Conservation (phyloP, 35 echinoderm and acorn worm species). For the Ophiothrix spiculata region DNA sequence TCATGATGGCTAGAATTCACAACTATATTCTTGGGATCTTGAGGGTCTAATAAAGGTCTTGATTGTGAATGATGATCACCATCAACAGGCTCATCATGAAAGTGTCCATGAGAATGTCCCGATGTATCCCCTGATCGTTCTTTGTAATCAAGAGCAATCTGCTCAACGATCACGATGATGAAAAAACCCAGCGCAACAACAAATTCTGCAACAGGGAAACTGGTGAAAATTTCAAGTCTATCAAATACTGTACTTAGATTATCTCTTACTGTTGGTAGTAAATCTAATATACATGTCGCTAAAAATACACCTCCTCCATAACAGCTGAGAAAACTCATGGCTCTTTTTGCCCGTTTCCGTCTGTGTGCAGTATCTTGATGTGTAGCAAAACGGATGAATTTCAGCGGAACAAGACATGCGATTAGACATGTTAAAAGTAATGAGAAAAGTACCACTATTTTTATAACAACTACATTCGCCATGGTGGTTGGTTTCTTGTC, state of each 20-base stretch:
- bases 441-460: constrained; percentile 32
- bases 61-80: neutral
- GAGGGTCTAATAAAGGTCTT: neutral
- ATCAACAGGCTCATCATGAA: neutral
- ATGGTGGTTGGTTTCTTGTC: no score
- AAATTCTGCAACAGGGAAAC: constrained; percentile 90
- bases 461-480: constrained; percentile 44
- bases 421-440: constrained; percentile 45
- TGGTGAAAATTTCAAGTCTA: constrained; percentile 20
- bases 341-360: constrained; percentile 23
- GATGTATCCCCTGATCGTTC: neutral
- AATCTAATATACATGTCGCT: constrained; percentile 75
- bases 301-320: constrained; percentile 93
- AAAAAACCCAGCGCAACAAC: constrained; percentile 74
- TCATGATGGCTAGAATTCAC: neutral
- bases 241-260: constrained; percentile 43
- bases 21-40: neutral
- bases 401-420: constrained; percentile 48
- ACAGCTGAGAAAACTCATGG: constrained; percentile 77
- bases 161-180: constrained; percentile 76
- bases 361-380: neutral
- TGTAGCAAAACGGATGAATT: constrained; percentile 28
- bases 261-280: constrained; percentile 64
- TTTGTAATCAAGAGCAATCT: constrained; percentile 67
- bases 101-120: neutral